Evolutionary conservation across 2,888 invertebrate species (phyloP).

Genomic region (Cylloceria caligata): DNA sequence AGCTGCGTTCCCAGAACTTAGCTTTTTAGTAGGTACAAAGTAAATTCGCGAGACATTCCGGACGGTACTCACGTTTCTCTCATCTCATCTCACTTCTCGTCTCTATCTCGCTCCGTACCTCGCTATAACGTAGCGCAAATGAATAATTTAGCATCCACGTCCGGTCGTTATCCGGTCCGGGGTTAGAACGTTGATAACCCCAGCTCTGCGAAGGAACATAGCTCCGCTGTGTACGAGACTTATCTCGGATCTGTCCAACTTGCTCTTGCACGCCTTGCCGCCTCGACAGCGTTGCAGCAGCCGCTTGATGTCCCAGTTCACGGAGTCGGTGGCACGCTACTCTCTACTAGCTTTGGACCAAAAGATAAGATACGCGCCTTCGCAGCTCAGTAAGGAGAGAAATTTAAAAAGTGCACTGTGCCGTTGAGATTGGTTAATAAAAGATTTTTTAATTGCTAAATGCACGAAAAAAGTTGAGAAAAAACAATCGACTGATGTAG

Average conservation of each 20-base stretch:
- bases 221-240: conserved; percentile 71
- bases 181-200: conserved; percentile 81
- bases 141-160: conserved; percentile 82
- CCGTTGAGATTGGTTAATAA: background rate
- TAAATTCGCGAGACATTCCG: conserved; percentile 27
- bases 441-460: background rate
- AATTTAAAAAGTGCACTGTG: background rate
- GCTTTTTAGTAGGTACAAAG: conserved; percentile 45
- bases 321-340: conserved; percentile 60
- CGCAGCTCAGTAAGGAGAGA: conserved; percentile 23
- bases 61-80: conserved; percentile 41
- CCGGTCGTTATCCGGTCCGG: conserved; percentile 75
- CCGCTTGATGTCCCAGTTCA: conserved; percentile 74
- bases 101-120: conserved; percentile 45
- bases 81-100: conserved; percentile 36
- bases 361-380: conserved; percentile 71
- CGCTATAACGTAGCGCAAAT: conserved; percentile 74
- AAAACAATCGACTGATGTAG: background rate
- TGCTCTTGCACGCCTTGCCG: conserved; percentile 60
- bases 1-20: conserved; percentile 3
- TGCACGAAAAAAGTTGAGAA: background rate
- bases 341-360: conserved; percentile 56
- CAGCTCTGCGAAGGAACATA: conserved; percentile 50
- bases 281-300: conserved; percentile 43
- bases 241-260: conserved; percentile 80